Conservation (phyloP, 37 sponge, comb jelly and placozoan genomes). For the Theonella swinhoei region DNA sequence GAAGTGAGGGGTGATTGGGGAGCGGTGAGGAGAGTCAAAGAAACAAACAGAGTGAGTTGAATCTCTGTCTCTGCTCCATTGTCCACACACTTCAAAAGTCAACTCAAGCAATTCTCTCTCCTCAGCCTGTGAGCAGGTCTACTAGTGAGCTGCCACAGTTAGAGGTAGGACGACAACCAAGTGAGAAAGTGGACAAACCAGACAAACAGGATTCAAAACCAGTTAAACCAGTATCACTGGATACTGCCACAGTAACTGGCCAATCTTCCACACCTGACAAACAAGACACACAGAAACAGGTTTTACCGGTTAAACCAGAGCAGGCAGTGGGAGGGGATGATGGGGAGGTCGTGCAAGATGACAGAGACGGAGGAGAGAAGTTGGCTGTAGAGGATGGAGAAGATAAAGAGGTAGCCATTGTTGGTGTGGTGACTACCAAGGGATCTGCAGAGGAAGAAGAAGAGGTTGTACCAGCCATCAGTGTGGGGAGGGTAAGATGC, state of each 20-base stretch:
- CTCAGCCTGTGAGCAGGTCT: neutral
- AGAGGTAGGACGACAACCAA: neutral
- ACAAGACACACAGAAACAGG: neutral
- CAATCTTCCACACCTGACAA: neutral
- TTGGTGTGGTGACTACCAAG: neutral
- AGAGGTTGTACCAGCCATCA: slow-evolving; percentile 5
- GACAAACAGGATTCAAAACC: neutral
- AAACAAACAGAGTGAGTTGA: neutral
- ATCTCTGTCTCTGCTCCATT: neutral
- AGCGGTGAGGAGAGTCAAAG: neutral
- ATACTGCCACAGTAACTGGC: no score
- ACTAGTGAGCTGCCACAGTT: neutral
- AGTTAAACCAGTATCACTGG: neutral
- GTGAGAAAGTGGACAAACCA: neutral
- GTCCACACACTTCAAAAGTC: neutral
- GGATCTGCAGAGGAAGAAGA: neutral
- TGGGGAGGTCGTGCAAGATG: neutral
- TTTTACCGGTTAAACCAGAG: neutral
- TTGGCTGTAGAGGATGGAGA: neutral
- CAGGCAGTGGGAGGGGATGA: neutral
- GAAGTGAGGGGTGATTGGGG: neutral
- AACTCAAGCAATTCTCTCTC: neutral
- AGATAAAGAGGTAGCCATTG: neutral
- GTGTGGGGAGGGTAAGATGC: neutral
- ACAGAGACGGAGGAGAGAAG: neutral